Evolutionary conservation across 2,113 vertebrate species (phyloP), one percentile per base, ranked within the genome.

Genomic region (Aegithalos caudatus): DNA sequence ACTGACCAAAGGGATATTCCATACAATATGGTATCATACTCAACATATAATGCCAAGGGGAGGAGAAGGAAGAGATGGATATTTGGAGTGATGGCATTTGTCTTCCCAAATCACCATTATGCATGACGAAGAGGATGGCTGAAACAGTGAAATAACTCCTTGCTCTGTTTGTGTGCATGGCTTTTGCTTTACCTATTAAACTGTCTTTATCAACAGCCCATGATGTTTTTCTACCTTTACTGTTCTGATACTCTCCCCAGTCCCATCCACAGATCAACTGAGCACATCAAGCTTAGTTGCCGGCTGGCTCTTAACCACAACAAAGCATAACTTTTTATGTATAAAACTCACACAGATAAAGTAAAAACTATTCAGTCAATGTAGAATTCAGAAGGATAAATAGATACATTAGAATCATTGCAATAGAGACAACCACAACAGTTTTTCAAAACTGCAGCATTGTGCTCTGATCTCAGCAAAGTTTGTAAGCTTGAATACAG

Each of bases 121-220:
- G 6, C 9, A 45, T 9, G 14, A 38, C 0, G 0, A 65, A 51
- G 29, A 25, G 11, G 7, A 45, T 28, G 50, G 24, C 38, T 51
- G 69, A 40, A 77, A 44, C 11, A n/a, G 12, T 14, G 12, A 71
- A 82, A 21, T 27, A 47, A 40, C 22, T 64, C 14, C 44, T 51
- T 70, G 17, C 10, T 58, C 35, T 27, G 24, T 17, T 57, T 51
- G 17, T 38, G 29, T 5, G 12, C 15, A 15, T 16, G 8, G 50
- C 28, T 71, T 65, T 53, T 77, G n/a, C 22, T 71, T 87, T 51
- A 53, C 25, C 5, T 70, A 15, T 58, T 40, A 47, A 81, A 70
- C 10, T 47, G 22, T 28, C 4, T 66, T 87, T 60, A 53, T 42
- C 17, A 65, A 65, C 64, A 71, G 18, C 5, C 6, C 44, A 37